Evolutionary conservation across 1,140 invertebrate species (phyloP).

Genomic region (Neodiprion pinetum): DNA sequence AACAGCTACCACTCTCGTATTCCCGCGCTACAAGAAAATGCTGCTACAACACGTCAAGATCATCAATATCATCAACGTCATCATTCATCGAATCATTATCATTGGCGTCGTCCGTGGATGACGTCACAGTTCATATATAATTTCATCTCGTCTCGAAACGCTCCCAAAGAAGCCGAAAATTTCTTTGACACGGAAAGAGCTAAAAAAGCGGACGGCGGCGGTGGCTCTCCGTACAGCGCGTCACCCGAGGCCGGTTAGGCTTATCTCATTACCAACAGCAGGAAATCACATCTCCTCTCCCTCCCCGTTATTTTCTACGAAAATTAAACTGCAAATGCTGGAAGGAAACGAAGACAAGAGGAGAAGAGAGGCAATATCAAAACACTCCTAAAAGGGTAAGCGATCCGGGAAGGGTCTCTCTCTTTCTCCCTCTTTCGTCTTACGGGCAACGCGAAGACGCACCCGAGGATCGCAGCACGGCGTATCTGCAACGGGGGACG

Average conservation of each 20-base stretch:
- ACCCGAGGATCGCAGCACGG: conserved; percentile 16
- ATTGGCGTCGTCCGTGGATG: conserved; percentile 18
- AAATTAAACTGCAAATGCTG: background rate
- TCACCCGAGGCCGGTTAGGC: conserved; percentile 24
- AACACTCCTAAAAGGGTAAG: background rate
- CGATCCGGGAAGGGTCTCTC: conserved; percentile 20
- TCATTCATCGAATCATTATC: conserved; percentile 18
- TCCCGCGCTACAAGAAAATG: conserved; percentile 1
- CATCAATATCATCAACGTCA: conserved; percentile 27
- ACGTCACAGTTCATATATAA: conserved; percentile 26
- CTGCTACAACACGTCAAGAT: conserved; percentile 21
- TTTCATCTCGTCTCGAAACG: conserved; percentile 22
- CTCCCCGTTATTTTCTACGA: background rate
- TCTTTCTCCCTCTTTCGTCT: conserved; percentile 8
- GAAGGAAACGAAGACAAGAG: background rate
- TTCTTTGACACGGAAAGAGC: conserved; percentile 14
- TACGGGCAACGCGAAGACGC: conserved; percentile 10
- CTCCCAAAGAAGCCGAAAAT: conserved; percentile 23
- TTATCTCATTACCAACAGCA: conserved; percentile 2
- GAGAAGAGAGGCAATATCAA: background rate
- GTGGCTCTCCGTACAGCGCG: conserved; percentile 35
- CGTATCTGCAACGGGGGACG: conserved; percentile 27
- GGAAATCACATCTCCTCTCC: background rate
- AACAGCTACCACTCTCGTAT: background rate
- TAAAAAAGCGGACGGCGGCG: conserved; percentile 26